Base-by-base conservation (phyloP, 1,140 invertebrate genomes). In the Cataglyphis hispanica region DNA sequence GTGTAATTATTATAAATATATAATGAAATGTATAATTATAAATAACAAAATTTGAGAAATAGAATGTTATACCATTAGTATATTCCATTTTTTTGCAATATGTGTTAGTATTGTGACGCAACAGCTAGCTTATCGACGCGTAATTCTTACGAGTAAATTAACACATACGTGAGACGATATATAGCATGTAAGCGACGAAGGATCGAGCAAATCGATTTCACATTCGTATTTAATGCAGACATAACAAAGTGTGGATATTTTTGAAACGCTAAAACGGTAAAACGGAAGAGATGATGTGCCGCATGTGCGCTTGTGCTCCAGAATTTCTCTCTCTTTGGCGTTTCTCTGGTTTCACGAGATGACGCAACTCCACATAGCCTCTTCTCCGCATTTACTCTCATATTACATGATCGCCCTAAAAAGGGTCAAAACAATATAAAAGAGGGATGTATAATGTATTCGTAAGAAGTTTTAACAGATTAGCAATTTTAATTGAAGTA, bases 311-410 rank as follows among this genome's bases (percentile, higher is more conserved):
- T 31, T 27, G 66, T 72, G 66, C 67, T 81, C 50, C 66, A 81
- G 78, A 81, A 81, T 72, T 19, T 58, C 50, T 37, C 56, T 76
- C 70, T 75, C 13, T 60, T 22, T 75, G 34, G 25, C 72, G 25
- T 50, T 37, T 72, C 66, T 81, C 78, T 81, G 53, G 37, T 81
- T 81, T 72, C 78, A 72, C 34, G 66, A 81, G 78, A 81, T 81
- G 78, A 81, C 78, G 78, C 78, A 81, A 81, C 8, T 46, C 43
- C 25, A 69, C 58, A 43, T 58, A 56, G 37, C 31, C 19, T 58
- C 40, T 43, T 69, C 58, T 69, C 58, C 37, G 31, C 43, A 75
- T 19, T 50, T 72, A 74, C 60, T 80, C 66, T 80, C n/a, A 16
- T 46, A 46, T 80, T 69, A 5, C 31, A 27, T 53, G 64, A 16